Evolutionary conservation across 1,140 invertebrate species (phyloP).

Genomic region (Temnothorax longispinosus): DNA sequence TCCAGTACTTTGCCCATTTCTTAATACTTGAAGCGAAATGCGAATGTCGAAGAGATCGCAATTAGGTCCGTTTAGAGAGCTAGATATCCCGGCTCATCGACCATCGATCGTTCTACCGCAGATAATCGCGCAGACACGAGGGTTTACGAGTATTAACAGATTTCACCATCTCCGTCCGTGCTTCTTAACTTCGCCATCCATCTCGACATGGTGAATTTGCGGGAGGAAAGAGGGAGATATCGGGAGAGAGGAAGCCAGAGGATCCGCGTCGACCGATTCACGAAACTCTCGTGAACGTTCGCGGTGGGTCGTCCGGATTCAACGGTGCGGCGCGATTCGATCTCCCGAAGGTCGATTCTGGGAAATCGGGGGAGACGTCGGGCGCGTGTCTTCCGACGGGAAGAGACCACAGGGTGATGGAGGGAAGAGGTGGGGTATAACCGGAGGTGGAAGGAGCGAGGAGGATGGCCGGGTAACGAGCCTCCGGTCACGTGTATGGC

Average conservation of each 20-base stretch:
- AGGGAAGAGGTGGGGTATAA: conserved; percentile 49
- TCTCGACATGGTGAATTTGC: conserved; percentile 51
- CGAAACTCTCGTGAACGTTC: conserved; percentile 64
- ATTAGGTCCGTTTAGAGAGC: not conserved
- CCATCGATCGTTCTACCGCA: conserved; percentile 28
- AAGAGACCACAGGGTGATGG: conserved; percentile 12
- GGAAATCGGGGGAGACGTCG: conserved; percentile 75
- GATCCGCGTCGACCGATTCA: conserved; percentile 59
- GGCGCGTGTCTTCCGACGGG: conserved; percentile 80
- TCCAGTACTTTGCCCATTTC: no score
- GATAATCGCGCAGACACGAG: conserved; percentile 25
- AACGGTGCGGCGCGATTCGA: conserved; percentile 67
- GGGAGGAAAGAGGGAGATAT: conserved; percentile 12
- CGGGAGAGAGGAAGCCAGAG: conserved; percentile 27
- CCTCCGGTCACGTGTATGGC: conserved; percentile 80
- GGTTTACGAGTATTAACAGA: conserved; percentile 44
- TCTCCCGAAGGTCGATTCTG: conserved; percentile 74
- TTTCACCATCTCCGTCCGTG: conserved; percentile 33
- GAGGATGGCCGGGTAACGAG: conserved; percentile 72
- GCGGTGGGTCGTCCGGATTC: conserved; percentile 71
- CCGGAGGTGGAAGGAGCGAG: not conserved
- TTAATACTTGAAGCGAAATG: not conserved
- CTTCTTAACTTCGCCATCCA: conserved; percentile 63
- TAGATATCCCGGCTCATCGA: not conserved
- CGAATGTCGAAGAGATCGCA: not conserved